phyloP scores from a whole-genome alignment of 2,888 invertebrate species.

The Ophion slaviceki region DNA sequence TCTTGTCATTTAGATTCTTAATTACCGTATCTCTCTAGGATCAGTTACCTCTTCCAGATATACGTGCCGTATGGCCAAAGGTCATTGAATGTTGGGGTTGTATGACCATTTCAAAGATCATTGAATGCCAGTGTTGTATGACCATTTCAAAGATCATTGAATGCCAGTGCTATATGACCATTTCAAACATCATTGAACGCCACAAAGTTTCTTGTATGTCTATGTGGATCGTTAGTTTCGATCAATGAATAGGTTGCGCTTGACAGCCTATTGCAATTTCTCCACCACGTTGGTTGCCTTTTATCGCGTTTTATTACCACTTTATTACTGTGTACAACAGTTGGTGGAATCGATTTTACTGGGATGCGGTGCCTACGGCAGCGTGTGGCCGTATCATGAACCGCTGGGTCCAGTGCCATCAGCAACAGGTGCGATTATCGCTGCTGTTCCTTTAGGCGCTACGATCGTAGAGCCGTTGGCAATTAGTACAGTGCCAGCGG shows the following conservation, averaged over 20 bases:
- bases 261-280: neutral
- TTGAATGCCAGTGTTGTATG: too few relatives aligned
- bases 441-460: slow-evolving; percentile 24
- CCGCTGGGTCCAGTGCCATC: slow-evolving; percentile 67
- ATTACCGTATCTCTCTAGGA: neutral
- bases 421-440: slow-evolving; percentile 72
- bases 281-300: neutral
- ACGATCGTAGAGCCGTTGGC: slow-evolving; percentile 43
- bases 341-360: slow-evolving; percentile 67
- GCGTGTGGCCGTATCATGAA: slow-evolving; percentile 75
- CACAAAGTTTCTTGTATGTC: too few relatives aligned
- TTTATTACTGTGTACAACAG: slow-evolving; percentile 51
- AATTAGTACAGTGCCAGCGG: slow-evolving; percentile 35
- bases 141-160: too few relatives aligned
- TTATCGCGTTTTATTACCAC: slow-evolving; percentile 1
- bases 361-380: slow-evolving; percentile 67
- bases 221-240: neutral
- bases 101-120: too few relatives aligned
- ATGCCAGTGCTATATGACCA: too few relatives aligned
- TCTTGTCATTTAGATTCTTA: too few relatives aligned
- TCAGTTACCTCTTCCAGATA: too few relatives aligned
- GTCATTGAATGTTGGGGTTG: too few relatives aligned
- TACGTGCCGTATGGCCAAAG: too few relatives aligned
- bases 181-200: too few relatives aligned
- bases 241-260: neutral